phyloP scores from a whole-genome alignment of 2,113 vertebrate genomes.

The Tonatia bakeri region DNA sequence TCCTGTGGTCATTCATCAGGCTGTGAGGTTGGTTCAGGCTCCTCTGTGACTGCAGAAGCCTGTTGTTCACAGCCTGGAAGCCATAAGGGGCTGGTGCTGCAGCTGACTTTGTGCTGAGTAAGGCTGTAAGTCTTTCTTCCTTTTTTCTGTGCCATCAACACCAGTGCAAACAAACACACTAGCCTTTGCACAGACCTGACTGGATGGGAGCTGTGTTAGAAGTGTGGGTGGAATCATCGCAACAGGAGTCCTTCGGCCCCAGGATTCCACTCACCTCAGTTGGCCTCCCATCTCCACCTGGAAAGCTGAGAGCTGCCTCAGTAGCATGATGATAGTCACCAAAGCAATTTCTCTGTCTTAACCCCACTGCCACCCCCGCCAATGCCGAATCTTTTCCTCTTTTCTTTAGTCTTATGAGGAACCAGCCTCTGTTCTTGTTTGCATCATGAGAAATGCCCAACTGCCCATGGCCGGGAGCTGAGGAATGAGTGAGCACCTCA shows the following conservation, averaged over 20 bases:
- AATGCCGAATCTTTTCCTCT: background rate
- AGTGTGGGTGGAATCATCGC: background rate
- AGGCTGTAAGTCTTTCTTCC: background rate
- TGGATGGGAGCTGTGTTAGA: background rate
- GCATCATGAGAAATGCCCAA: background rate
- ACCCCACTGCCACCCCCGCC: no score
- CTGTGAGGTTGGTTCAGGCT: background rate
- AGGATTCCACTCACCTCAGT: background rate
- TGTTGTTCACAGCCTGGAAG: background rate
- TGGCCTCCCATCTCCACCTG: background rate
- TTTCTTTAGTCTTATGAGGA: background rate
- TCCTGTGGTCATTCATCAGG: background rate
- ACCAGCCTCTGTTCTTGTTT: background rate
- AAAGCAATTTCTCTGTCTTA: background rate
- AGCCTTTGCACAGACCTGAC: background rate
- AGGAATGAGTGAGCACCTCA: background rate
- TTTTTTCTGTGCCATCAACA: background rate
- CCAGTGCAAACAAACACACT: background rate
- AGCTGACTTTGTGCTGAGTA: background rate
- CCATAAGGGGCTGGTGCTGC: no score
- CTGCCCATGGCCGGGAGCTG: fast-evolving
- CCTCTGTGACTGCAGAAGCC: background rate
- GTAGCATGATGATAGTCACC: background rate
- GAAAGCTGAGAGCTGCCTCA: background rate
- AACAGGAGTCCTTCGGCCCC: no score